Conservation (phyloP, 2,113 vertebrate species). For the Lophochroa leadbeateri region DNA sequence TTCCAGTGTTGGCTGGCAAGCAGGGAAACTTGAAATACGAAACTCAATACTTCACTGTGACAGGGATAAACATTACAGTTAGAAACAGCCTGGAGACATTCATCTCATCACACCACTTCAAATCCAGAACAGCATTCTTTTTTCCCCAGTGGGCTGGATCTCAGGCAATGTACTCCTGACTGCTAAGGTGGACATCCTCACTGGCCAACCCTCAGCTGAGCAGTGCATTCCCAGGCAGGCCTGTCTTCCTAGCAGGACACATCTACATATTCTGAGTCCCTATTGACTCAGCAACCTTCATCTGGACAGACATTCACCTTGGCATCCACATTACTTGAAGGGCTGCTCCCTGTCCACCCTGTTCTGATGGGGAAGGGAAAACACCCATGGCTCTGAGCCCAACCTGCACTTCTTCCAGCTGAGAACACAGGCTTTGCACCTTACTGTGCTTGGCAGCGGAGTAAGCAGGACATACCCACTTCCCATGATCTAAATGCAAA, state of each 20-base stretch:
- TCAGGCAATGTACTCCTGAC: neutral
- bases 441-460: accelerated
- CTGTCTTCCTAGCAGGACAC: neutral
- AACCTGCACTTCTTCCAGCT: neutral
- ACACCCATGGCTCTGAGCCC: neutral
- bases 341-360: neutral
- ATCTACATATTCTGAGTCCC: neutral
- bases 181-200: accelerated
- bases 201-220: neutral
- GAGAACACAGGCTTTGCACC: neutral
- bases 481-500: neutral
- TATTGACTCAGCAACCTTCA: neutral
- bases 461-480: neutral
- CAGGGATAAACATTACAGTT: neutral
- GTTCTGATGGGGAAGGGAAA: neutral
- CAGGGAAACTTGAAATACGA: neutral
- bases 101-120: neutral
- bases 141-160: neutral
- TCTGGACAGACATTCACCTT: neutral
- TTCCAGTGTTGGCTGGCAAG: neutral
- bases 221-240: accelerated
- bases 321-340: neutral
- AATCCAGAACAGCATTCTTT: neutral
- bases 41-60: neutral
- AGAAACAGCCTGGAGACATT: neutral